A percentile compares a stretch with the other conserved stretches of the same genome.
Evolutionary conservation across 1,140 invertebrate species (phyloP).

Genomic region (Gryon sp.): DNA sequence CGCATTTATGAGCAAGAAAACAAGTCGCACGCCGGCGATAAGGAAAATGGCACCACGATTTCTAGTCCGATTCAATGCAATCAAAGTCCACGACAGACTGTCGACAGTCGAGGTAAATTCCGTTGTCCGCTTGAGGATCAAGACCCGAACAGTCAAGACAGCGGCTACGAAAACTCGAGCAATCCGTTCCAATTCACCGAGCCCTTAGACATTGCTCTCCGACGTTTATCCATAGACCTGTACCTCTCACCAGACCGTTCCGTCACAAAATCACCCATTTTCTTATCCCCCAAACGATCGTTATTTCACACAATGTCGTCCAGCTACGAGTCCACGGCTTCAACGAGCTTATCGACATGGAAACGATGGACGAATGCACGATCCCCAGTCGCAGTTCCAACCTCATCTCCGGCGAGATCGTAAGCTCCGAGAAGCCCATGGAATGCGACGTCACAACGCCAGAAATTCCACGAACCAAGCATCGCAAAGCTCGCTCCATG

Average conservation of each 20-base stretch:
- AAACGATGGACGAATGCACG: conserved; percentile 74
- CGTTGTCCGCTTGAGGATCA: conserved; percentile 74
- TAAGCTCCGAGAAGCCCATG: conserved; percentile 57
- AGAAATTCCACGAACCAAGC: conserved; percentile 73
- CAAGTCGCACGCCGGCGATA: conserved; percentile 57
- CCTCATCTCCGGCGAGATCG: conserved; percentile 71
- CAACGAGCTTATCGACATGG: conserved; percentile 84
- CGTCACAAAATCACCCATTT: conserved; percentile 63
- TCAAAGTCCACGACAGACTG: conserved; percentile 66
- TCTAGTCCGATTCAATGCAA: conserved; percentile 61
- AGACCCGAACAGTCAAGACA: conserved; percentile 82
- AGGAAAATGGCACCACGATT: conserved; percentile 68
- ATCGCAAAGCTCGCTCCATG: conserved; percentile 70
- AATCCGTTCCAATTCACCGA: conserved; percentile 78
- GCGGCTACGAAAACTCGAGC: conserved; percentile 75
- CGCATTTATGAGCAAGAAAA: conserved; percentile 59
- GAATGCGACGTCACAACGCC: conserved; percentile 70
- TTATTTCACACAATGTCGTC: conserved; percentile 80
- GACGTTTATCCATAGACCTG: conserved; percentile 68
- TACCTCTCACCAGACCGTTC: conserved; percentile 79
- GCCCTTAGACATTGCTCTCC: conserved; percentile 79
- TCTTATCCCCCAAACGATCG: conserved; percentile 25
- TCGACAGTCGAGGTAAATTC: conserved; percentile 43
- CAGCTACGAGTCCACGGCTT: conserved; percentile 83
- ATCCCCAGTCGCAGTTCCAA: conserved; percentile 69